A percentile compares a stretch with the other conserved stretches of the same genome.
These are phyloP conservation scores for Aspiorhynchus laticeps DNA, from an alignment of 2,113 vertebrate species.

Conservation along the genomic window DNA sequence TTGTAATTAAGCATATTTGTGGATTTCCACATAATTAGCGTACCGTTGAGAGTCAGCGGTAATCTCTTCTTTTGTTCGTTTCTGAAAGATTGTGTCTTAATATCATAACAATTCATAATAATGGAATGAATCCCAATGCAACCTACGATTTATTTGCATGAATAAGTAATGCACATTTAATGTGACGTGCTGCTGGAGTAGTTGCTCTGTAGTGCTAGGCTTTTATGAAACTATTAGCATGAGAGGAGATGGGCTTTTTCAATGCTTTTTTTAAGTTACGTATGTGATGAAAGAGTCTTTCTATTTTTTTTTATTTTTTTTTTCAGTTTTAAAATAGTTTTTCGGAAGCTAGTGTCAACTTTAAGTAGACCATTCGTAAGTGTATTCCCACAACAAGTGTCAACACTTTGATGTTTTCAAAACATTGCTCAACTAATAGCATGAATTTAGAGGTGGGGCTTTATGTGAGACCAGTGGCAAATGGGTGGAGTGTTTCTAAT, in stretches of 20 bases:
- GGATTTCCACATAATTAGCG: neutral
- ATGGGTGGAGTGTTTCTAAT: neutral
- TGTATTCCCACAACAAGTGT: neutral
- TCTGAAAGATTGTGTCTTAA: slow-evolving; percentile 57
- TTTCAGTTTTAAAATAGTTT: too few relatives aligned
- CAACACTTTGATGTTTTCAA: neutral
- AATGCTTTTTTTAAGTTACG: too few relatives aligned
- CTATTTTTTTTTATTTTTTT: too few relatives aligned
- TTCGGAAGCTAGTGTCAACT: neutral
- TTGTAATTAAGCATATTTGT: slow-evolving; percentile 12
- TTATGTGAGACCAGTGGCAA: neutral
- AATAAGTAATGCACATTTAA: slow-evolving; percentile 74
- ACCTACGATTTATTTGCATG: slow-evolving; percentile 77
- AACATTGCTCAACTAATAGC: neutral
- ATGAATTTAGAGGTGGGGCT: neutral
- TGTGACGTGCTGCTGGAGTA: slow-evolving; percentile 67
- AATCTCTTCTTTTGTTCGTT: slow-evolving; percentile 10
- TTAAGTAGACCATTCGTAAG: neutral
- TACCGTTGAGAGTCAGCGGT: neutral
- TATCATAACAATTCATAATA: slow-evolving; percentile 70
- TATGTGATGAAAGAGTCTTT: too few relatives aligned
- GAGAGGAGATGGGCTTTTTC: slow-evolving; percentile 66
- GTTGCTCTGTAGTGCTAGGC: slow-evolving; percentile 44
- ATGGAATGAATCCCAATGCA: slow-evolving; percentile 77
- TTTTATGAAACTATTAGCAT: slow-evolving; percentile 70